Conservation (phyloP, 1,140 invertebrate genomes). For the Melanaphis sacchari region DNA sequence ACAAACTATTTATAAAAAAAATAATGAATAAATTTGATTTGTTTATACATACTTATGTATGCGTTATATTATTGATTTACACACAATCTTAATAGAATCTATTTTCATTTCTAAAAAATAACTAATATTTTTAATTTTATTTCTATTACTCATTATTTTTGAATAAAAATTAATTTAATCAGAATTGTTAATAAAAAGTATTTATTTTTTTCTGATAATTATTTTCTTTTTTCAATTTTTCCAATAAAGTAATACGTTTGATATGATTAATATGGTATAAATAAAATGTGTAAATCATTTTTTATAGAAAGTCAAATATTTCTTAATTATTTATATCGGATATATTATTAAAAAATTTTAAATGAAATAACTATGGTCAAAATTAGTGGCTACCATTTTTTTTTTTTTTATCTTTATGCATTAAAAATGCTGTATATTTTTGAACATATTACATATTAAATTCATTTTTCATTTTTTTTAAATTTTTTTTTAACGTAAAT, state of each 20-base stretch:
- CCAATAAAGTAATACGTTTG: background rate
- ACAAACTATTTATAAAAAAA: too few species aligned
- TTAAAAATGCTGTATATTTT: too few species aligned
- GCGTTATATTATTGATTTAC: too few species aligned
- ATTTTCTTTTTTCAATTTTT: background rate
- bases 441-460: background rate
- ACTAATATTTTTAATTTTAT: too few species aligned
- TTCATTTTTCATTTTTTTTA: background rate
- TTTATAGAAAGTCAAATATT: too few species aligned
- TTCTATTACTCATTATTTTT: too few species aligned
- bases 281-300: background rate
- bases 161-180: background rate
- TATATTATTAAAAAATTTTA: background rate
- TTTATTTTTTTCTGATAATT: background rate
- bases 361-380: background rate
- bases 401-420: too few species aligned
- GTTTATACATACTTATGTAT: too few species aligned
- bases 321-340: background rate
- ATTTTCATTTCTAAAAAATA: background rate
- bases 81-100: background rate
- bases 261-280: background rate
- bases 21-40: too few species aligned
- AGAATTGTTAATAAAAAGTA: background rate
- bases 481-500: background rate
- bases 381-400: background rate